Conservation (phyloP, 2,888 invertebrate genomes). For the Podabrus alpinus region DNA sequence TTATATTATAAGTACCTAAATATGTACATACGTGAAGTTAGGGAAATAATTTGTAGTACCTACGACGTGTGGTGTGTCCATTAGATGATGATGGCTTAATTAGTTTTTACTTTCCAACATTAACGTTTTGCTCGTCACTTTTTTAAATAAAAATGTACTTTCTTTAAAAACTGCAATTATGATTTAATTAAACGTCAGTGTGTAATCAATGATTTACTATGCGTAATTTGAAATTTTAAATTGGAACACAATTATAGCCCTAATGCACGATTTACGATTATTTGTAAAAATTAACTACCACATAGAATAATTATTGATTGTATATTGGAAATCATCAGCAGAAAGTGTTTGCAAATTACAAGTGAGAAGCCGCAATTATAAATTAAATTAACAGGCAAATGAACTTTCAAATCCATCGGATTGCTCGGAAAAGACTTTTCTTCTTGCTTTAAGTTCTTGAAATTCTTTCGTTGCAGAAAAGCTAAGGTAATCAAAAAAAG, state of each 20-base stretch:
- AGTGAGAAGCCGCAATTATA: not conserved
- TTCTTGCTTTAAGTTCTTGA: too few relatives aligned
- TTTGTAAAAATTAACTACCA: not conserved
- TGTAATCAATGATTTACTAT: not conserved
- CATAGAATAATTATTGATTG: not conserved
- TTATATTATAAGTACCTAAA: not conserved
- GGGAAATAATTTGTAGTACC: not conserved
- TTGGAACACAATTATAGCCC: not conserved
- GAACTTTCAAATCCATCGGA: not conserved
- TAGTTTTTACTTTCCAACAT: not conserved
- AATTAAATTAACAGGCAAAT: not conserved
- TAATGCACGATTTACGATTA: not conserved
- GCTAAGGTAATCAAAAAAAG: too few relatives aligned
- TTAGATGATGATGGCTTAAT: not conserved
- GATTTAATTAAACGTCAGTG: not conserved
- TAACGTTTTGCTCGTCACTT: not conserved
- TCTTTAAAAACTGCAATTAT: not conserved
- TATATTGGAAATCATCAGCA: not conserved
- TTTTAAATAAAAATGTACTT: not conserved
- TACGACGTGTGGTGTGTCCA: not conserved
- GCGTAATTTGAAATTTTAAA: not conserved
- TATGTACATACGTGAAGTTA: not conserved
- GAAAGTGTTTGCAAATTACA: not conserved
- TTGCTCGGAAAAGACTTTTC: too few relatives aligned
- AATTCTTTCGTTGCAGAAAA: too few relatives aligned